Evolutionary conservation across 2,797 vertebrate species (phyloP), one percentile per base, ranked within the genome.

Genomic region (Poeciliopsis presidionis): DNA sequence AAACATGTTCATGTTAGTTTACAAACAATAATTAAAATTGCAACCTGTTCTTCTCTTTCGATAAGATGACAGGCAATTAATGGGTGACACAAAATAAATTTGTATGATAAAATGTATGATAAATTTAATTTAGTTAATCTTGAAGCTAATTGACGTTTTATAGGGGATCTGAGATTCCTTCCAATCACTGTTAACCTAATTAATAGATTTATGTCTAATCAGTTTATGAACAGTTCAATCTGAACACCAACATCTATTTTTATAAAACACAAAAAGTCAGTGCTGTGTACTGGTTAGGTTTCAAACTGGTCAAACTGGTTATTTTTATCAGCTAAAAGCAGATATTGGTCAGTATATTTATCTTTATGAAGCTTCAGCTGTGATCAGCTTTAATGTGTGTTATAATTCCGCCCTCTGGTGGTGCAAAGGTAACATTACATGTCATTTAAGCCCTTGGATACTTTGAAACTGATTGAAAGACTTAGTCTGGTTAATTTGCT

Each of bases 121-220:
- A 2, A 18, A n/a, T 36, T 45, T 39, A n/a, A 12, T 6, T 16
- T 41, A 2, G 13, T 57, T 22, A 20, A 69, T 76, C 77, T 84
- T 39, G 4, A 53, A 63, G 47, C 69, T 73, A 8, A 82, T 70
- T 1, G 43, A 43, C 74, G 69, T 69, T 77, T 86, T 39, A 47
- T 74, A 2, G 9, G 55, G 81, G 79, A 86, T 79, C 77, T 77
- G 79, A 77, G 75, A 75, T 88, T 78, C 81, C 78, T 67, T 43
- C 59, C 5, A 2, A 83, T 88, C 90, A 94, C 92, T 90, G 84
- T 91, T 79, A 14, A 84, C 39, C 85, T 86, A 83, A 91, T 92
- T 87, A 91, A 82, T 80, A 87, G 46, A 39, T 78, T 90, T 82
- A 82, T 90, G 81, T 89, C 79, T 86, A 84, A 92, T 89, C 86